Base-by-base conservation (phyloP, 2,888 invertebrate genomes). In the Catocala sponsa region DNA sequence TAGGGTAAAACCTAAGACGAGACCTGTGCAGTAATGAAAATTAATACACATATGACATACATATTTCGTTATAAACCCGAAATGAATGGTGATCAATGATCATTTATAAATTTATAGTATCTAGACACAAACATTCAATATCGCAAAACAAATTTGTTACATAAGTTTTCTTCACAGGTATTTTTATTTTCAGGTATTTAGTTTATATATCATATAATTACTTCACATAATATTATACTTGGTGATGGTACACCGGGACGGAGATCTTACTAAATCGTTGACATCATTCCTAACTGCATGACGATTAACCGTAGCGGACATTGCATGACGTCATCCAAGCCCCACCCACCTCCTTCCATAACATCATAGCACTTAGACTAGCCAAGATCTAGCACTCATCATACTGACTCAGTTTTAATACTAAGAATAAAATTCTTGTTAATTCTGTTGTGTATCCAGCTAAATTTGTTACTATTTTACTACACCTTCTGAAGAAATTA, bases 271-370 rank as follows among this genome's bases (percentile, higher is more conserved):
- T 86, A 84, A 85, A 88, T 81, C 83, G 79, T 80, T 68, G 64
- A 82, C 81, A 85, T 79, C 78, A 78, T 79, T 76, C 68, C 79
- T 80, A 81, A 76, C 70, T 83, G 92, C 94, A 93, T 93, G 91
- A 72, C 58, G 80, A 74, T 76, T 87, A 87, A 87, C 76, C 68
- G 77, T 89, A 87, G 85, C 70, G 73, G 78, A 83, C 81, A 84
- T 84, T 91, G 94, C 94, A 93, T 93, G 94, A 80, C 57, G 70
- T 87, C 87, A 87, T 81, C 78, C 80, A 84, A 83, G 90, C 90
- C 90, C 91, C 86, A 84, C 92, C 92, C 91, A 87, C 82, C 88
- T 88, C 90, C 90, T 92, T 89, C 91, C 82, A 74, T 81, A 79
- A 83, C 76, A 72, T 78, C 70, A 74, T 76, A 77, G 79, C 73